Evolutionary conservation across 2,888 invertebrate genomes (phyloP).

Genomic region (Cantharis lateralis): DNA sequence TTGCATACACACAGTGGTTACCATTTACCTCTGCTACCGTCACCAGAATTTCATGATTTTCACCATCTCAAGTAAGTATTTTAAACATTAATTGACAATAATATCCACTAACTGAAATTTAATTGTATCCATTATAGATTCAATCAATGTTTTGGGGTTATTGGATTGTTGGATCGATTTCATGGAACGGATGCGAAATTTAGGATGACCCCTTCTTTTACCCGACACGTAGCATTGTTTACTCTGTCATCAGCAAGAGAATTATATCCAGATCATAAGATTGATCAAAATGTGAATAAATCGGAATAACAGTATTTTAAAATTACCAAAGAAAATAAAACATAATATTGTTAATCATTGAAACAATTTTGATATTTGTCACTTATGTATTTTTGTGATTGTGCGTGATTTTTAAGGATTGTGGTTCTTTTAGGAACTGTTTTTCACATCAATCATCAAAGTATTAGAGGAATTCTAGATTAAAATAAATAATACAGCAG

Average conservation of each 20-base stretch:
- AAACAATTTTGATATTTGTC: background rate
- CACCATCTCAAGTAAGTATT: slow-evolving; percentile 78
- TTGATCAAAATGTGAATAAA: background rate
- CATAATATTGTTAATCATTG: background rate
- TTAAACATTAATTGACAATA: no score
- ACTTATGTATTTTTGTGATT: background rate
- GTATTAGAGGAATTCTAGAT: background rate
- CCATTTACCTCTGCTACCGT: slow-evolving; percentile 55
- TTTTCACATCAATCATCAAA: background rate
- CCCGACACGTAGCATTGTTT: slow-evolving; percentile 74
- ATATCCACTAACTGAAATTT: no score
- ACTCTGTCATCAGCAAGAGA: slow-evolving; percentile 69
- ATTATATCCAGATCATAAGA: slow-evolving; percentile 64
- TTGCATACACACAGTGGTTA: slow-evolving; percentile 85
- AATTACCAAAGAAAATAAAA: background rate
- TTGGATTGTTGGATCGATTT: slow-evolving; percentile 79
- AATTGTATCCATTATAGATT: slow-evolving; percentile 74
- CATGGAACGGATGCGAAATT: slow-evolving; percentile 83
- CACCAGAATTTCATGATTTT: slow-evolving; percentile 86
- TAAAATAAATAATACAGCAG: background rate
- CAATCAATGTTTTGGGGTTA: slow-evolving; percentile 81
- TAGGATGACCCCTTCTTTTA: slow-evolving; percentile 70
- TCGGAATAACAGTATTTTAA: background rate
- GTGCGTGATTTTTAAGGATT: background rate
- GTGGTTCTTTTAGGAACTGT: background rate